Base-by-base conservation (phyloP, 2,888 invertebrate species). In the Epirrita christyi region DNA sequence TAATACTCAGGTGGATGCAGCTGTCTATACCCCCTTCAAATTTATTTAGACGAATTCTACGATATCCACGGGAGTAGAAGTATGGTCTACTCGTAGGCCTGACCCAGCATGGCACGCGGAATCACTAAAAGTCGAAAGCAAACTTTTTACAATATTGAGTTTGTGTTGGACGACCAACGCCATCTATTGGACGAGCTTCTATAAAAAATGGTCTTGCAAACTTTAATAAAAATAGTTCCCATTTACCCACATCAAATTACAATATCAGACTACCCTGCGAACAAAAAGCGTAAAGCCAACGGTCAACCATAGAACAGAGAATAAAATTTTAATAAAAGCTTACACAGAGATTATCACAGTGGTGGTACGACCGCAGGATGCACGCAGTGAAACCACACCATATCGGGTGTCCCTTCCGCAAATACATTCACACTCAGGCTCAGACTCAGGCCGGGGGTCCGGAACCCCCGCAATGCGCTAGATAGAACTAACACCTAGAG, bases 371-470 rank as follows among this genome's bases (percentile, higher is more conserved):
- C 81, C 81, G 64, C 81, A 80, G 71, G 70, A 63, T 50, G 32
- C 49, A 50, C 64, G 66, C 68, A 62, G 61, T 61, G 63, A 63
- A 47, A 71, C 74, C 75, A 57, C 75, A 71, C 56, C 55, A 76
- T 85, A 77, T 88, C 85, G 58, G 59, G 68, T 85, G 58, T 73
- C 80, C 53, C 81, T 88, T 87, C 88, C 87, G 83, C 80, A 76
- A 82, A 54, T 50, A 47, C 41, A 58, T 61, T 61, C 47, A 55
- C 60, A 63, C 52, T 32, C 56, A 45, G 55, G 7, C 14, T 1
- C 8, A 45, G 0, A 45, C 15, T 42, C 45, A 46, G 45, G 14
- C 28, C 43, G 27, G 47, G 27, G 46, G 54, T 41, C n/a, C n/a
- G n/a, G 36, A 13, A 42, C 32, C 11, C 54, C 54, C 15, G 41